These are phyloP conservation scores for Anoplopoma fimbria DNA, from an alignment of 2,113 vertebrate genomes.

Conservation along the genomic window DNA sequence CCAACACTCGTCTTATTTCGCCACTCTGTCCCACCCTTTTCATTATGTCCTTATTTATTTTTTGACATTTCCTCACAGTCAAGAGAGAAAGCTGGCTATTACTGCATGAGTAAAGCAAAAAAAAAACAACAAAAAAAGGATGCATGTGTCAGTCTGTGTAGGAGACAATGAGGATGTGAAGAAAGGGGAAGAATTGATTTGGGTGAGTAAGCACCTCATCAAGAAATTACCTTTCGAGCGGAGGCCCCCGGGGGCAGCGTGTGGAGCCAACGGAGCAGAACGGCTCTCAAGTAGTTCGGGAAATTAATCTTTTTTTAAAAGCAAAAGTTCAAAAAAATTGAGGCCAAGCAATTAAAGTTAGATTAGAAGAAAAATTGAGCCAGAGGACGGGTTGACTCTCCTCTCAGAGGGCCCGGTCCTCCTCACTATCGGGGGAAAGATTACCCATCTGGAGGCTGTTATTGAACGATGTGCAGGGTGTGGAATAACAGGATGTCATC, in stretches of 20 bases:
- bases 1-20: neutral
- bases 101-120: neutral
- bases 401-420: neutral
- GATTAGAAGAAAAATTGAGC: constrained; percentile 54
- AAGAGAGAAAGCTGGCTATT: constrained; percentile 1
- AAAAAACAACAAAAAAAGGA: neutral
- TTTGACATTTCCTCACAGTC: constrained; percentile 2
- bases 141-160: neutral
- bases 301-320: constrained; percentile 56
- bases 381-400: constrained; percentile 15
- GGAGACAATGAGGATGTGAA: constrained; percentile 8
- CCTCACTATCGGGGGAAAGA: neutral
- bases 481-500: constrained; percentile 24
- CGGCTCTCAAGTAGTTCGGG: constrained; percentile 24
- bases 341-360: constrained; percentile 60
- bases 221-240: constrained; percentile 16
- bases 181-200: constrained; percentile 31
- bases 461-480: constrained; percentile 23
- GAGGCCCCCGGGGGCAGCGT: constrained; percentile 11
- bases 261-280: constrained; percentile 24
- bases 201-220: constrained; percentile 51
- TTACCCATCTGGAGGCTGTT: constrained; percentile 14
- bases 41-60: neutral
- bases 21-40: constrained; percentile 11
- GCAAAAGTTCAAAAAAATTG: constrained; percentile 48